Percentiles rank a stretch among this genome's conserved stretches.
phyloP scores from a whole-genome alignment of 2,888 invertebrate genomes.

The Merodon equestris region DNA sequence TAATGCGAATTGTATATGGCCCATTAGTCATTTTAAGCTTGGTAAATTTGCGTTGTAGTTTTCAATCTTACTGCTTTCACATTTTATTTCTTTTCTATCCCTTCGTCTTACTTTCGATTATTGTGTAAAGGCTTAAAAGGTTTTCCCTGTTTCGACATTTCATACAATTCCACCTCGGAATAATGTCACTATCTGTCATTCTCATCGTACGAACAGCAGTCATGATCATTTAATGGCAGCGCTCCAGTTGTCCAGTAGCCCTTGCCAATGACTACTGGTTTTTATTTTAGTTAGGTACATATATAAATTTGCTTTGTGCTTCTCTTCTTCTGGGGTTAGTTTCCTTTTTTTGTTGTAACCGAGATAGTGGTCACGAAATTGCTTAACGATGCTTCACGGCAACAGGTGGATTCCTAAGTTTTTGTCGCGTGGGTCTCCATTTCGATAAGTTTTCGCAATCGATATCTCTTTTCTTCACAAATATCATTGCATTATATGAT shows the following conservation, averaged over 20 bases:
- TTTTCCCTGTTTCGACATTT: conserved; percentile 67
- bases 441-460: conserved; percentile 10
- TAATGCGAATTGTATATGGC: conserved; percentile 62
- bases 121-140: conserved; percentile 59
- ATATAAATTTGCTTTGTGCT: conserved; percentile 56
- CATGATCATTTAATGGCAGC: conserved; percentile 37
- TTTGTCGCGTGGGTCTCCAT: conserved; percentile 60
- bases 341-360: conserved; percentile 36
- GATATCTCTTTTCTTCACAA: conserved; percentile 40
- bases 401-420: conserved; percentile 62
- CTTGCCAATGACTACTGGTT: conserved; percentile 57
- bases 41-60: conserved; percentile 47
- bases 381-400: conserved; percentile 62
- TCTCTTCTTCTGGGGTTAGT: conserved; percentile 20
- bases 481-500: conserved; percentile 52
- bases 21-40: conserved; percentile 65
- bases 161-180: conserved; percentile 42
- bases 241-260: conserved; percentile 60
- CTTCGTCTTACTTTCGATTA: conserved; percentile 14
- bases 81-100: conserved; percentile 2
- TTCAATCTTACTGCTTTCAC: background rate
- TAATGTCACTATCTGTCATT: conserved; percentile 28
- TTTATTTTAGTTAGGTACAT: conserved; percentile 34
- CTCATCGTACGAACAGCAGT: conserved; percentile 27
- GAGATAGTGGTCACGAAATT: conserved; percentile 63